phyloP scores from a whole-genome alignment of 2,113 vertebrate species.

The Micronycteris hirsuta region DNA sequence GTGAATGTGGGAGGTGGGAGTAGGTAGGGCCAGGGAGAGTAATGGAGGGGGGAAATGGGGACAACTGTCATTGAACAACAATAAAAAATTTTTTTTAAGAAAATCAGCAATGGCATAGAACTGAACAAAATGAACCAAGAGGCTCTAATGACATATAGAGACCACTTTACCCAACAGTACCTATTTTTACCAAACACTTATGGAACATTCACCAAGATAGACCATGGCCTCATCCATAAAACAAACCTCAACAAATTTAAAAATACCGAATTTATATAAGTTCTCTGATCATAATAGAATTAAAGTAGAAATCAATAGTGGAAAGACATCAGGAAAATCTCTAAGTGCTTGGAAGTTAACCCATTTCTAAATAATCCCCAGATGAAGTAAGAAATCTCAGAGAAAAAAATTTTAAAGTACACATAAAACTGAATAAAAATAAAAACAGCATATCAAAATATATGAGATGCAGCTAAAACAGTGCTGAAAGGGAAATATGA shows the following conservation, averaged over 20 bases:
- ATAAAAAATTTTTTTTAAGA: neutral
- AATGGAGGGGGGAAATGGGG: no score
- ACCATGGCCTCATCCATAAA: neutral
- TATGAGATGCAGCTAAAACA: neutral
- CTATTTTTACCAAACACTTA: neutral
- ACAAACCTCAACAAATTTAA: neutral
- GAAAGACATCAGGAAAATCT: neutral
- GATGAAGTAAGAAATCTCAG: neutral
- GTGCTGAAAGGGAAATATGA: neutral
- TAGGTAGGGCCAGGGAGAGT: no score
- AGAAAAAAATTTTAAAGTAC: neutral
- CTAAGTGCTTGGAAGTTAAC: neutral
- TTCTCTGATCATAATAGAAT: neutral
- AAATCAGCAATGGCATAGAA: neutral
- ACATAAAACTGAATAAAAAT: neutral
- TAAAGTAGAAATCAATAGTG: neutral
- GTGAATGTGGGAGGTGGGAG: no score
- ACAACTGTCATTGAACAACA: no score
- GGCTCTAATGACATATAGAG: neutral
- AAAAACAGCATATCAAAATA: neutral
- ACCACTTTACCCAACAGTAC: neutral
- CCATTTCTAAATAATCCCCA: neutral
- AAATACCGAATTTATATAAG: neutral
- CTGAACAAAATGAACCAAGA: neutral
- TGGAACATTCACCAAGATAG: neutral